Conservation (phyloP, 2,888 invertebrate genomes). For the Philonicus albiceps region DNA sequence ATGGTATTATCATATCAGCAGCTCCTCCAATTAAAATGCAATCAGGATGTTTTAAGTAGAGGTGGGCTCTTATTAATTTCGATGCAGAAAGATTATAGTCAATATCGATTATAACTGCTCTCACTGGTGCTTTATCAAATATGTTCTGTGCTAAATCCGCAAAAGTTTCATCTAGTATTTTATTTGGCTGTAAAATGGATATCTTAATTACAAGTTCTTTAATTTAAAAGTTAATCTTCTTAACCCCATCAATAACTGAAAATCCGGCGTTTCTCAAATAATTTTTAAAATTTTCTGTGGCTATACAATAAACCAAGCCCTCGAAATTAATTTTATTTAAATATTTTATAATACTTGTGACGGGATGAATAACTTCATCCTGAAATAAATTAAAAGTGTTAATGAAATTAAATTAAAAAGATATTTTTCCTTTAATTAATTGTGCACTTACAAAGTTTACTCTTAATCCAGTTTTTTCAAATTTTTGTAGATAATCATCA, state of each 20-base stretch:
- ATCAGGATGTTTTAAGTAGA: constrained; percentile 62
- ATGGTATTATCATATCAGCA: constrained; percentile 57
- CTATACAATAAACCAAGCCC: constrained; percentile 63
- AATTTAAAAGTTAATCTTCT: neutral
- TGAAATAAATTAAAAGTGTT: constrained; percentile 15
- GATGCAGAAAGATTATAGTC: constrained; percentile 63
- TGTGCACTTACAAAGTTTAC: constrained; percentile 54
- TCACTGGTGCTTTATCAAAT: constrained; percentile 56
- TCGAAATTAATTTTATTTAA: constrained; percentile 63
- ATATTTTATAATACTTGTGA: constrained; percentile 64
- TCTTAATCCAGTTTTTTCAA: constrained; percentile 53
- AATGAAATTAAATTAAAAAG: neutral
- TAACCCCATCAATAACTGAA: constrained; percentile 58
- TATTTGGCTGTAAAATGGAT: constrained; percentile 48
- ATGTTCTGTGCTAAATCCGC: constrained; percentile 55
- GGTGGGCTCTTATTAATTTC: constrained; percentile 63
- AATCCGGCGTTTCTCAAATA: constrained; percentile 63
- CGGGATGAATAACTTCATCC: constrained; percentile 61
- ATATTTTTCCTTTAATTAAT: neutral
- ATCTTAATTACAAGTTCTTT: neutral
- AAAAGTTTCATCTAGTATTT: constrained; percentile 51
- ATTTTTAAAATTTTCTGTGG: constrained; percentile 57
- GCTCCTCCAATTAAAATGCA: constrained; percentile 65
- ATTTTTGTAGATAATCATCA: constrained; percentile 54
- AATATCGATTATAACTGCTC: constrained; percentile 66